Percentiles rank a stretch among this genome's conserved stretches.
Evolutionary conservation across 2,797 vertebrate species (phyloP).

Genomic region (Anguilla marmorata): DNA sequence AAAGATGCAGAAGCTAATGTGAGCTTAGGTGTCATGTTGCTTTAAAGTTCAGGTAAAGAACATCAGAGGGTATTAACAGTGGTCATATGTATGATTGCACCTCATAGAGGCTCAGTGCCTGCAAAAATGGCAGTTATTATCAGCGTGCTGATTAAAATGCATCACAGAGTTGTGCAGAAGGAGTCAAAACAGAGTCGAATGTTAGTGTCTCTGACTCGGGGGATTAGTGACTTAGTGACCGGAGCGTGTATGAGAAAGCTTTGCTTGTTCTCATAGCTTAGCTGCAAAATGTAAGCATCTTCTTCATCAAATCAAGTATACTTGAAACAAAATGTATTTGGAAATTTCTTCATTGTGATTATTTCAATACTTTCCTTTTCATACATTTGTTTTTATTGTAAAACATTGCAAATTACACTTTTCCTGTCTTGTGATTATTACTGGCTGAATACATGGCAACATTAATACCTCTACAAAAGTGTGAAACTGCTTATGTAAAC

Average conservation of each 20-base stretch:
- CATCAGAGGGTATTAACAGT: neutral
- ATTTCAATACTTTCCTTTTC: conserved; percentile 12
- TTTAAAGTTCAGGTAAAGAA: neutral
- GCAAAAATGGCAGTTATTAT: neutral
- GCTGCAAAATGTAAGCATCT: neutral
- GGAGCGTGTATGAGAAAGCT: neutral
- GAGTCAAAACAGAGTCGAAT: neutral
- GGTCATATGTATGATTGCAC: neutral
- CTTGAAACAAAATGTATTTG: neutral
- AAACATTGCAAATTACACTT: neutral
- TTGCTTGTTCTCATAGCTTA: neutral
- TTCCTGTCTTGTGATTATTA: neutral
- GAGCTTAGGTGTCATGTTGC: conserved; percentile 13
- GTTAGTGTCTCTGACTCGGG: neutral
- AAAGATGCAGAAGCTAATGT: conserved; percentile 49
- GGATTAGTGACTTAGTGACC: neutral
- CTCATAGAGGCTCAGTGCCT: neutral
- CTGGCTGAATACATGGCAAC: neutral
- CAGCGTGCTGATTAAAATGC: neutral
- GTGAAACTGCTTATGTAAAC: conserved; percentile 15
- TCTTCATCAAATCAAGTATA: conserved; percentile 4
- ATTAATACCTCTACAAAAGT: neutral
- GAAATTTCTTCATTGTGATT: conserved; percentile 5
- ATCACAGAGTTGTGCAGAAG: neutral
- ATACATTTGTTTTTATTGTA: conserved; percentile 9